phyloP scores from a whole-genome alignment of 2,113 vertebrate species.

The Eurystomus gularis region DNA sequence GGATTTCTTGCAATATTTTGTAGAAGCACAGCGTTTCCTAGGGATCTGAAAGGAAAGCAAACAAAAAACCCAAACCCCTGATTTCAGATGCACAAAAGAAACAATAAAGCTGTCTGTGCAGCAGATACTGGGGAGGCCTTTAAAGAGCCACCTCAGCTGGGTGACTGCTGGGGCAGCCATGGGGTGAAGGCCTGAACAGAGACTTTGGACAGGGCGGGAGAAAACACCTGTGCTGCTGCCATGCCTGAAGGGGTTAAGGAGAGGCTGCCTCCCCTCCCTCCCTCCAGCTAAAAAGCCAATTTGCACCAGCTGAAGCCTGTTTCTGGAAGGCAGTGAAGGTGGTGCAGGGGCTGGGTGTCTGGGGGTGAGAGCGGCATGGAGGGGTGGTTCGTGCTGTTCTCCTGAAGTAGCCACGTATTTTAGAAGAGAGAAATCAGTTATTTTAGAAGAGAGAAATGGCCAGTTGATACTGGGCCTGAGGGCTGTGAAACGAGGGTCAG shows the following conservation, averaged over 20 bases:
- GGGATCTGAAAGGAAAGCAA: too few relatives aligned
- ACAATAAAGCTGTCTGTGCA: background rate
- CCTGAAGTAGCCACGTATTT: rapidly evolving
- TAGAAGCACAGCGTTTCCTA: background rate
- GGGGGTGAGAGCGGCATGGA: rapidly evolving
- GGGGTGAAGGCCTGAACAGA: background rate
- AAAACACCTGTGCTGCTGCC: too few relatives aligned
- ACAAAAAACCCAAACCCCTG: rapidly evolving
- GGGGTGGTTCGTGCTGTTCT: background rate
- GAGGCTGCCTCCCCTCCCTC: background rate
- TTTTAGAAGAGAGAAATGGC: rapidly evolving
- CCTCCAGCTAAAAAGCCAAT: too few relatives aligned
- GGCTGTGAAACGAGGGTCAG: background rate
- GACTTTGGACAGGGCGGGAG: background rate
- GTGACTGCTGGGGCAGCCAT: background rate
- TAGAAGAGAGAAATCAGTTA: too few relatives aligned
- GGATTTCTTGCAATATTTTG: background rate
- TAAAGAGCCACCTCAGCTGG: background rate
- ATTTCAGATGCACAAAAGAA: background rate
- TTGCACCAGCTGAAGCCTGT: background rate
- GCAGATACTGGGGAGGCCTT: background rate
- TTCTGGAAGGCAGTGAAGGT: background rate
- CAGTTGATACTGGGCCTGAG: rapidly evolving
- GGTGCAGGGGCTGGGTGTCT: too few relatives aligned
- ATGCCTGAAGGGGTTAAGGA: background rate